Conservation (phyloP, 2,797 vertebrate species). For the Alfaro cultratus region DNA sequence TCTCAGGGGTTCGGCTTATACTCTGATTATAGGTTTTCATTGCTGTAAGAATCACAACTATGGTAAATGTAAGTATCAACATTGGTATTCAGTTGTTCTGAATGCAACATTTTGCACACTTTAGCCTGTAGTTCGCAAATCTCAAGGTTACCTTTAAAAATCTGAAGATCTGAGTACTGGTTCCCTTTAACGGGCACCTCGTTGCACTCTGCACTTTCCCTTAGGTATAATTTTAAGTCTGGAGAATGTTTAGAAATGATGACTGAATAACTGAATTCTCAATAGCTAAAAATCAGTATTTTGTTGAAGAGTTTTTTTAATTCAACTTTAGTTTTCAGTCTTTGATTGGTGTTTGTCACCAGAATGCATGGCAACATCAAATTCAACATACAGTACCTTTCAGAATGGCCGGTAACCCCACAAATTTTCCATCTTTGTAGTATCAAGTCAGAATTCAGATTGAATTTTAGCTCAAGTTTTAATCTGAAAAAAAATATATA, state of each 20-base stretch:
- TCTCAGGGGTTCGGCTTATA: constrained; percentile 21
- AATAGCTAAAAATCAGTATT: constrained; percentile 11
- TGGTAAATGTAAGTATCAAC: constrained; percentile 38
- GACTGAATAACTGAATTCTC: constrained; percentile 13
- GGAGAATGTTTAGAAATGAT: constrained; percentile 41
- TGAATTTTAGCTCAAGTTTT: not conserved
- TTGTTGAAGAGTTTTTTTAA: too few relatives aligned
- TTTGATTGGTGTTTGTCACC: not conserved
- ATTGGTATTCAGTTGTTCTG: constrained; percentile 38
- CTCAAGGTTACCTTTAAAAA: constrained; percentile 64
- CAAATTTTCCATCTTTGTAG: not conserved
- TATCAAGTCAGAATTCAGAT: not conserved
- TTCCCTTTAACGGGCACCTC: constrained; percentile 69
- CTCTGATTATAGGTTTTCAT: constrained; percentile 35
- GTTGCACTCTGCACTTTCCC: constrained; percentile 48
- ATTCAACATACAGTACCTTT: not conserved
- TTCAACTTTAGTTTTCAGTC: too few relatives aligned
- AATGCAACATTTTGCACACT: constrained; percentile 41
- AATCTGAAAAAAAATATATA: not conserved
- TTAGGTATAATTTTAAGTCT: constrained; percentile 54
- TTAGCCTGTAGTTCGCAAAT: constrained; percentile 31
- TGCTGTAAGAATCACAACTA: constrained; percentile 30
- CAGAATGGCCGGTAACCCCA: not conserved
- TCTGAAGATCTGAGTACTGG: constrained; percentile 61
- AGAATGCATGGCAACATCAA: not conserved